Evolutionary conservation across 2,888 invertebrate genomes (phyloP).

Genomic region (Pteria penguin): DNA sequence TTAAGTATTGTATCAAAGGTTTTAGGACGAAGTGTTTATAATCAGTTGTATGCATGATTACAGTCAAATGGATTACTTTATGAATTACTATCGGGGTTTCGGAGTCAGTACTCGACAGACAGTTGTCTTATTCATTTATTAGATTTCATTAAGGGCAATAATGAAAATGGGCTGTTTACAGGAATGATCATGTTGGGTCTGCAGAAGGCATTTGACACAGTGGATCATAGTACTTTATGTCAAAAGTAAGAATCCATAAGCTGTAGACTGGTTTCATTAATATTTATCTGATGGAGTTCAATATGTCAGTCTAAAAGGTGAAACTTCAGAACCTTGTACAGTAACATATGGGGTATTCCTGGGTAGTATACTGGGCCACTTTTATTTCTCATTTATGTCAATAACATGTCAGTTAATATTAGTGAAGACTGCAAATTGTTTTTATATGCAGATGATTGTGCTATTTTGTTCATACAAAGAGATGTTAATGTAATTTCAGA

Average conservation of each 20-base stretch:
- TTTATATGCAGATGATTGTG: slow-evolving; percentile 13
- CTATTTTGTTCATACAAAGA: background rate
- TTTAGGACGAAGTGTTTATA: slow-evolving; percentile 2
- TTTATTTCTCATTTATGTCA: background rate
- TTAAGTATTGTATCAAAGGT: slow-evolving; percentile 6
- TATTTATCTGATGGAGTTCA: slow-evolving; percentile 11
- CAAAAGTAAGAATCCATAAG: background rate
- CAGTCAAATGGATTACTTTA: slow-evolving; percentile 14
- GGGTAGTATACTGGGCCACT: slow-evolving; percentile 13
- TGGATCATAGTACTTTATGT: background rate
- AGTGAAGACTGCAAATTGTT: slow-evolving; percentile 17
- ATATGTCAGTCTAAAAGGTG: slow-evolving; percentile 1
- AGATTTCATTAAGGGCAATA: slow-evolving; percentile 15
- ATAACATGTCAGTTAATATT: slow-evolving; percentile 19
- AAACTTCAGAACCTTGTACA: background rate
- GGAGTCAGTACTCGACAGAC: slow-evolving; percentile 17
- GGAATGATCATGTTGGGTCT: slow-evolving; percentile 17
- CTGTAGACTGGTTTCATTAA: slow-evolving; percentile 2
- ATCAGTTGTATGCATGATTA: background rate
- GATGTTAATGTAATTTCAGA: background rate
- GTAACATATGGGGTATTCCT: background rate
- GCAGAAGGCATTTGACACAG: slow-evolving; percentile 9
- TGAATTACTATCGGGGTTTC: slow-evolving; percentile 12
- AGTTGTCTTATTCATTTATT: slow-evolving; percentile 9
- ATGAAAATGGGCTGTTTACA: slow-evolving; percentile 9